Conservation (phyloP, 2,797 vertebrate genomes). For the Pempheris klunzingeri region DNA sequence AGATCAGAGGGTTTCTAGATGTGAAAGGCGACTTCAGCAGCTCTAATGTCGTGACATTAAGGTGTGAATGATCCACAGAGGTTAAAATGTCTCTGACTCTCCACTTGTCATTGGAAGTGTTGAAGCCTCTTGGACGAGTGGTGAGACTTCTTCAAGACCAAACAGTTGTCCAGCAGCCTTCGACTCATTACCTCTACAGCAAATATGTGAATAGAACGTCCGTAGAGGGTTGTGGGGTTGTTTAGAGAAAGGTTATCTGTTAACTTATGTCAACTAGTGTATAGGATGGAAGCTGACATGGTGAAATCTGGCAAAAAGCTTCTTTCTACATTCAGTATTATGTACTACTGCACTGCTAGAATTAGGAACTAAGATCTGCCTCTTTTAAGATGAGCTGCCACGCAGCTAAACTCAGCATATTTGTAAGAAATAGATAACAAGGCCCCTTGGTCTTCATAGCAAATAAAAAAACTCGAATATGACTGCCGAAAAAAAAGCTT, state of each 20-base stretch:
- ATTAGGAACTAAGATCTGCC: not conserved
- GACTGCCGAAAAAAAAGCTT: not conserved
- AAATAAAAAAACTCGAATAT: not conserved
- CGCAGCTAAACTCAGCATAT: slow-evolving; percentile 4
- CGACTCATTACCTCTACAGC: not conserved
- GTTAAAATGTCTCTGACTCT: slow-evolving; percentile 22
- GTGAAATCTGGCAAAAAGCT: not conserved
- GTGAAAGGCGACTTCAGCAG: slow-evolving; percentile 15
- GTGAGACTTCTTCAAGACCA: slow-evolving; percentile 1
- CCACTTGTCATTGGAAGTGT: slow-evolving; percentile 27
- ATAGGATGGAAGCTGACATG: not conserved
- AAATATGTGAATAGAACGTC: not conserved
- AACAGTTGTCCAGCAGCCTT: not conserved
- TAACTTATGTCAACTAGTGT: not conserved
- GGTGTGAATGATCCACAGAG: slow-evolving; percentile 35
- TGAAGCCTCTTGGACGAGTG: slow-evolving; percentile 12
- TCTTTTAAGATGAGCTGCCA: not conserved
- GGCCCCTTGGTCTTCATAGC: not conserved
- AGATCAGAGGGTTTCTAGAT: slow-evolving; percentile 4
- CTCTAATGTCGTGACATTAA: slow-evolving; percentile 28
- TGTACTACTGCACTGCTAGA: not conserved
- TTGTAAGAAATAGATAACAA: slow-evolving; percentile 29
- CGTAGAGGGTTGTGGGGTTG: not conserved
- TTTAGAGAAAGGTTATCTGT: not conserved
- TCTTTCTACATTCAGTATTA: not conserved